Evolutionary conservation across 2,888 invertebrate species (phyloP).

Genomic region (Mactromeris polynyma): DNA sequence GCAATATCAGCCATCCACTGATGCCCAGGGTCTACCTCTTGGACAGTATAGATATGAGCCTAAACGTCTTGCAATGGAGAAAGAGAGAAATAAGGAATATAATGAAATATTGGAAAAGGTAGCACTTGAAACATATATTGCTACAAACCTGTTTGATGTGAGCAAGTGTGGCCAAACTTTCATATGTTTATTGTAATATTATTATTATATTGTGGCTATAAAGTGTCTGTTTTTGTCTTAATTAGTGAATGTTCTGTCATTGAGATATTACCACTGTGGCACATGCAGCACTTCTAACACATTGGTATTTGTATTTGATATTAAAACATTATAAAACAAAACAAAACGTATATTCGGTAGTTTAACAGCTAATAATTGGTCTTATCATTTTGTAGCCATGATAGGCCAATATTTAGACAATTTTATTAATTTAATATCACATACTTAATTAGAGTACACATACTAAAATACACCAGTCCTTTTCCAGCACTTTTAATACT

Average conservation of each 20-base stretch:
- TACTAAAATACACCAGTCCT: not conserved
- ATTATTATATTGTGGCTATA: not conserved
- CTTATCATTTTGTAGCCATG: not conserved
- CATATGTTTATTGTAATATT: not conserved
- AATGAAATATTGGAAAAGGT: conserved; percentile 64
- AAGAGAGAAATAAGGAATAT: conserved; percentile 68
- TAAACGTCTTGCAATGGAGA: conserved; percentile 67
- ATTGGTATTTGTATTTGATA: not conserved
- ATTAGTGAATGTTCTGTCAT: not conserved
- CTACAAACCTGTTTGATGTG: conserved; percentile 1
- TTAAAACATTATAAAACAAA: not conserved
- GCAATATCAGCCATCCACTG: conserved; percentile 51
- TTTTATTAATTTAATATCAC: not conserved
- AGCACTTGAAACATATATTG: conserved; percentile 30
- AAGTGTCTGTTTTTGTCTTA: not conserved
- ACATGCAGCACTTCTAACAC: not conserved
- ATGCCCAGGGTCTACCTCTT: conserved; percentile 61
- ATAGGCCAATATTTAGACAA: not conserved
- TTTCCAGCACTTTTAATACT: not conserved
- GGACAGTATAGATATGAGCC: conserved; percentile 70
- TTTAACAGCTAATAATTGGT: not conserved
- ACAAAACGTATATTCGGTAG: not conserved
- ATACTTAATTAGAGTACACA: not conserved
- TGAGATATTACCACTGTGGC: not conserved
- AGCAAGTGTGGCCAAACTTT: conserved; percentile 28